Base-by-base conservation (phyloP, 2,888 invertebrate genomes). In the Caenorhabditis wallacei region DNA sequence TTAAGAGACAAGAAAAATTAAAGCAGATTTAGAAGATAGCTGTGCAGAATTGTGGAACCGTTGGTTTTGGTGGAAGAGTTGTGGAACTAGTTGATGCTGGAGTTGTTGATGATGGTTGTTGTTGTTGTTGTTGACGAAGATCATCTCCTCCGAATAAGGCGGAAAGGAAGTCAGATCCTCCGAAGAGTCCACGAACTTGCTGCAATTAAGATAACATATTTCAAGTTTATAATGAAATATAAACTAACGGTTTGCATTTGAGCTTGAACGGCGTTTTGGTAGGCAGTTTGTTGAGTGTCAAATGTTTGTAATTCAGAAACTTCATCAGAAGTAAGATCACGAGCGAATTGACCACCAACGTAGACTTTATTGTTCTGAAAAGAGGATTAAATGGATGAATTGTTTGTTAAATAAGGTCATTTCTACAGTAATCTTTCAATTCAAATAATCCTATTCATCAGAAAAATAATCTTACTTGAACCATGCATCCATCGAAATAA, bases 21-120 rank as follows among this genome's bases (percentile, higher is more conserved):
- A 78, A 78, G 78, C 78, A 20, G 18, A 43, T 63, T 90, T 86
- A 90, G 68, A 86, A 89, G 76, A 91, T 87, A 66, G 89, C 85
- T n/a, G 89, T 89, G 84, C 91, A 91, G 89, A 90, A 90, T 71
- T 89, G 87, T 63, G 91, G 91, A 18, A 90, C 88, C 16, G 87
- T 88, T 40, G 91, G 91, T 53, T 89, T 88, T 37, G 85, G 87
- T 26, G 87, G 84, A 48, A 88, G 76, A 18, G 87, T 84, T 18
- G 87, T 69, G 13, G 88, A 79, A 54, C 84, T 87, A 43, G 82
- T 72, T 1, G 87, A 64, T 26, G 85, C 79, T 10, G 88, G 64
- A 48, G 87, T 82, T 37, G 87, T 85, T n/a, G 85, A 57, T 30
- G 74, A 53, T 54, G 74, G 74, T 78, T 64, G 72, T 13, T 37